phyloP scores from a whole-genome alignment of 2,888 invertebrate species.

The Cephalotes varians region DNA sequence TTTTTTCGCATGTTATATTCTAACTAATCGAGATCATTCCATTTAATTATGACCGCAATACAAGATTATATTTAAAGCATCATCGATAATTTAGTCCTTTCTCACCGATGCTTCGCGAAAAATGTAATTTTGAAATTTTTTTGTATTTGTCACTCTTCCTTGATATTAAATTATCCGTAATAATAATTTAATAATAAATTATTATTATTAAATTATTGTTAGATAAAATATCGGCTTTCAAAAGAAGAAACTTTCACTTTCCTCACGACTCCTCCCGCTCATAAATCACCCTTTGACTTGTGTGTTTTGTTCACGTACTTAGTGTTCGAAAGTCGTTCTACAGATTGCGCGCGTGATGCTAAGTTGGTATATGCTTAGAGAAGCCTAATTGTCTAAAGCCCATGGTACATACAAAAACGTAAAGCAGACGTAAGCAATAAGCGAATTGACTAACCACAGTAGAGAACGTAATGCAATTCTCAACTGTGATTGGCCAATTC shows the following conservation, averaged over 20 bases:
- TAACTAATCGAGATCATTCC: slow-evolving; percentile 3
- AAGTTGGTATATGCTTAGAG: slow-evolving; percentile 58
- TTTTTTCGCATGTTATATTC: neutral
- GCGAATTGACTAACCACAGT: no score
- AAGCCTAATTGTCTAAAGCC: slow-evolving; percentile 61
- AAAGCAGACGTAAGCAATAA: no score
- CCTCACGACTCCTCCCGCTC: slow-evolving; percentile 54
- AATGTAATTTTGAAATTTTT: neutral
- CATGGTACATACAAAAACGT: no score
- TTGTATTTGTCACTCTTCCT: slow-evolving; percentile 13
- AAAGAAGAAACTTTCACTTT: slow-evolving; percentile 62
- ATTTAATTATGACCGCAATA: slow-evolving; percentile 6
- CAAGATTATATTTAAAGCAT: neutral
- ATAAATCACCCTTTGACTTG: slow-evolving; percentile 67
- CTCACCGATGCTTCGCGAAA: neutral
- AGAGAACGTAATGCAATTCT: no score
- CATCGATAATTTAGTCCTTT: neutral
- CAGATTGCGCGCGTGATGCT: slow-evolving; percentile 61
- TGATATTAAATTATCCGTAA: slow-evolving; percentile 38
- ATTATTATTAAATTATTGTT: no score
- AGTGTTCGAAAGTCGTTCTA: slow-evolving; percentile 67
- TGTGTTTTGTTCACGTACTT: slow-evolving; percentile 66
- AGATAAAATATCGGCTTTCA: slow-evolving; percentile 35
- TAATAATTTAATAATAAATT: no score
- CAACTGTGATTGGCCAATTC: no score